Percentiles rank a stretch among this genome's conserved stretches.
phyloP scores from a whole-genome alignment of 2,797 vertebrate species.

The Sus cebifrons region DNA sequence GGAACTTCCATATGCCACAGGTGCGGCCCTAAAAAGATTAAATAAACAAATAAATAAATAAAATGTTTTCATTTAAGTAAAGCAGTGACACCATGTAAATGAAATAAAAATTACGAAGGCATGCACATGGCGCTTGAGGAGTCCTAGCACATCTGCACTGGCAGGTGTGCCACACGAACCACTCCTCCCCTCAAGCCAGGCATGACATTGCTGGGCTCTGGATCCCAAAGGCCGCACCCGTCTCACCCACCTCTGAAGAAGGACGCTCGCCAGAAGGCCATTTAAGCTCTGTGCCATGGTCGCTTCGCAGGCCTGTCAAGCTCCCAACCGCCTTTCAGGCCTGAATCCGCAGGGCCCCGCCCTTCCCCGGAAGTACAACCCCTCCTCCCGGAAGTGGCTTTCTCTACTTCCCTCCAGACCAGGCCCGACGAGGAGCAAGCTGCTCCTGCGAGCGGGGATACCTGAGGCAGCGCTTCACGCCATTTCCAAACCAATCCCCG shows the following conservation, averaged over 20 bases:
- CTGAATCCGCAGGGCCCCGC: too few species aligned
- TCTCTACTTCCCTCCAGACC: not conserved
- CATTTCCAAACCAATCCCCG: too few species aligned
- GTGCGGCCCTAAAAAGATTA: too few species aligned
- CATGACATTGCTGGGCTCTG: not conserved
- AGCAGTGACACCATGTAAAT: not conserved
- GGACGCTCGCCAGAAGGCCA: not conserved
- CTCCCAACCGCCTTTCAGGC: not conserved
- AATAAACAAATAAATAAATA: too few species aligned
- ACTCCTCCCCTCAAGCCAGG: not conserved
- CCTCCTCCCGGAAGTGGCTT: not conserved
- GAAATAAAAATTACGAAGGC: not conserved
- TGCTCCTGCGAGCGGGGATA: accelerated
- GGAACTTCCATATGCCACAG: too few species aligned
- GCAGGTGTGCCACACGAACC: not conserved
- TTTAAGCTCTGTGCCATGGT: not conserved
- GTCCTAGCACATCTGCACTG: accelerated
- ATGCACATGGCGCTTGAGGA: not conserved
- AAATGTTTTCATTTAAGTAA: not conserved
- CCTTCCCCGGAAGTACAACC: not conserved
- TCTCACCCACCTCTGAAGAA: not conserved
- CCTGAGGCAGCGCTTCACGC: too few species aligned
- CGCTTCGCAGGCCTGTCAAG: too few species aligned
- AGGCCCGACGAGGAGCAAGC: accelerated
- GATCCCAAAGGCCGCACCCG: not conserved